Evolutionary conservation across 1,140 invertebrate genomes (phyloP).

Genomic region (Nephila pilipes): DNA sequence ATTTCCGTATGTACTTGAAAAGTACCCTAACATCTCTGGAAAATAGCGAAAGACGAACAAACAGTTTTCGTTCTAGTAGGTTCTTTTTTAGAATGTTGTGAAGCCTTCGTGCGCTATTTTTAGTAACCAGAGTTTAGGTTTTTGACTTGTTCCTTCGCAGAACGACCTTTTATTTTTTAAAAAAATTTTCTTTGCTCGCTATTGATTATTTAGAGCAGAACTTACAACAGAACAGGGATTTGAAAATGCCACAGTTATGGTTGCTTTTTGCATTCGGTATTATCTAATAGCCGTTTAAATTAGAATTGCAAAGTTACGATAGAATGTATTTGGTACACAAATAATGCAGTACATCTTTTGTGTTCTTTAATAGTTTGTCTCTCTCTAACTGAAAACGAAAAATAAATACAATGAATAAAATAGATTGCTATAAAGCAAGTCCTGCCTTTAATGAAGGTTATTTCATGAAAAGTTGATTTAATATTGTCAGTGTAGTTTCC

Average conservation of each 20-base stretch:
- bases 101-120: conserved; percentile 6
- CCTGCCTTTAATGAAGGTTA: too few species aligned
- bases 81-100: conserved; percentile 28
- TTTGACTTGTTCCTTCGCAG: conserved; percentile 18
- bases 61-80: conserved; percentile 3
- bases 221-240: background rate
- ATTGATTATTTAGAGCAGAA: conserved; percentile 3
- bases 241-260: background rate
- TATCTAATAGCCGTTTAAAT: too few species aligned
- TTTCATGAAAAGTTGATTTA: too few species aligned
- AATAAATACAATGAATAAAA: too few species aligned
- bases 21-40: background rate
- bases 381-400: too few species aligned
- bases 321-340: too few species aligned
- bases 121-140: conserved; percentile 8
- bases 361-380: too few species aligned
- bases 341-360: too few species aligned
- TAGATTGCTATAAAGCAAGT: too few species aligned
- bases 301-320: too few species aligned
- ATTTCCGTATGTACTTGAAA: background rate
- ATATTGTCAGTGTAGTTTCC: too few species aligned
- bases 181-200: background rate
- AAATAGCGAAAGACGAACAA: conserved; percentile 5
- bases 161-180: background rate
- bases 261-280: background rate